Conservation (phyloP, 64 coral and sea anemone species). For the Anthopleura sola region DNA sequence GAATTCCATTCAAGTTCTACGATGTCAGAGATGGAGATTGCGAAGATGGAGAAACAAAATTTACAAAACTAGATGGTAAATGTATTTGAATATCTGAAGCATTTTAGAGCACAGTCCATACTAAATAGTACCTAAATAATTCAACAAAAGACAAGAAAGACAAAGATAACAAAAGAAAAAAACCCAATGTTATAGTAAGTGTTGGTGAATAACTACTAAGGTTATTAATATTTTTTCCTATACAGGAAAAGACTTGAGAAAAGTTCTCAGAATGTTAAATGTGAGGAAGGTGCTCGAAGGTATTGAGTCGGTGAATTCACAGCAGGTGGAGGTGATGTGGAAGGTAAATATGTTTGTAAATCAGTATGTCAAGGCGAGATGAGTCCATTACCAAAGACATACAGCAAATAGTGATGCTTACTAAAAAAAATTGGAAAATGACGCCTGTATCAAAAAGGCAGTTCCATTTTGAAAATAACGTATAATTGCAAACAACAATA, state of each 20-base stretch:
- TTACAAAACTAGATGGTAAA: constrained; percentile 2
- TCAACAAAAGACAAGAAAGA: too few species aligned
- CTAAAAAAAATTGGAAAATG: too few species aligned
- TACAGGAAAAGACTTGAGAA: background rate
- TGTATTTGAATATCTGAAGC: background rate
- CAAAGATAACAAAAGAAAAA: too few species aligned
- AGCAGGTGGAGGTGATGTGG: constrained; percentile 4
- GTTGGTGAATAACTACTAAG: background rate
- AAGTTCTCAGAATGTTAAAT: background rate
- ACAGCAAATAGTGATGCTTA: too few species aligned
- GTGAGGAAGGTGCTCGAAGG: background rate
- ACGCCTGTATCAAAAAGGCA: too few species aligned
- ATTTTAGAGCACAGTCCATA: background rate
- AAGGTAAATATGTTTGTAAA: too few species aligned
- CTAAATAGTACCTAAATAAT: too few species aligned
- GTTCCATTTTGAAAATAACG: background rate
- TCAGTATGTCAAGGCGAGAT: too few species aligned
- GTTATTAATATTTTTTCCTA: background rate
- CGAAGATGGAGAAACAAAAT: background rate
- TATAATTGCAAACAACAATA: too few species aligned
- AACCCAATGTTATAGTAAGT: too few species aligned
- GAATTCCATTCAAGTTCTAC: background rate
- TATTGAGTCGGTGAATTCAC: background rate
- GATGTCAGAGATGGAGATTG: background rate
- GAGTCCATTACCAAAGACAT: too few species aligned